phyloP scores from a whole-genome alignment of 23 tunicate genomes.

The Oikopleura albicans region DNA sequence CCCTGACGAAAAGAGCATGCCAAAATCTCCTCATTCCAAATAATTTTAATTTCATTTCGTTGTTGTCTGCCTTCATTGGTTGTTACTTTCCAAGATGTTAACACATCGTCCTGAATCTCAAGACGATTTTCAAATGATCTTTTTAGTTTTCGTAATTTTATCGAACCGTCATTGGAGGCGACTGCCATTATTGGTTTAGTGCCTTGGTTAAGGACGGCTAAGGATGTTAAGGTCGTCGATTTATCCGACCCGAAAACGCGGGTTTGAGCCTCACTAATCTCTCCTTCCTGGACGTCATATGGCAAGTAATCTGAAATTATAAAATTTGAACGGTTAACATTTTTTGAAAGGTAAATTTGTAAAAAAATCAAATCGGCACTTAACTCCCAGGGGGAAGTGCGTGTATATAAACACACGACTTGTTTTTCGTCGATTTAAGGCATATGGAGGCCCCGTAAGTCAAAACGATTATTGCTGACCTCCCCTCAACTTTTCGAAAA shows the following conservation, averaged over 20 bases:
- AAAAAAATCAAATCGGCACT: too few species aligned
- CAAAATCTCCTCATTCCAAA: background rate
- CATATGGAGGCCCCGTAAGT: too few species aligned
- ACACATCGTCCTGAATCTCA: background rate
- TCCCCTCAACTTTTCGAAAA: too few species aligned
- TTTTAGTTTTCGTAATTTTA: background rate
- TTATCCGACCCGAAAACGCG: background rate
- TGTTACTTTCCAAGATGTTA: background rate
- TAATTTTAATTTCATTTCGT: background rate
- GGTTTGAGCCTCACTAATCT: background rate
- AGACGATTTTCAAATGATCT: background rate
- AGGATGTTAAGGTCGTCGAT: background rate
- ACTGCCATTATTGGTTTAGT: background rate
- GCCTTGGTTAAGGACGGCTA: background rate
- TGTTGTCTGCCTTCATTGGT: background rate
- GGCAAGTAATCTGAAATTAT: background rate
- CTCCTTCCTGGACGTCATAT: background rate
- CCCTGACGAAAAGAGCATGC: background rate
- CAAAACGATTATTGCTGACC: too few species aligned
- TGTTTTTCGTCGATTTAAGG: too few species aligned
- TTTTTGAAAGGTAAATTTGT: too few species aligned
- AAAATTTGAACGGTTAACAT: too few species aligned
- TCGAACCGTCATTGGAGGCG: background rate
- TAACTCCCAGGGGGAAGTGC: too few species aligned
- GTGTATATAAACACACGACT: too few species aligned